Percentiles rank a stretch among this genome's conserved stretches.
These are phyloP conservation scores for Lordiphosa fenestrarum DNA, from an alignment of 2,888 invertebrate genomes.

Conservation along the genomic window DNA sequence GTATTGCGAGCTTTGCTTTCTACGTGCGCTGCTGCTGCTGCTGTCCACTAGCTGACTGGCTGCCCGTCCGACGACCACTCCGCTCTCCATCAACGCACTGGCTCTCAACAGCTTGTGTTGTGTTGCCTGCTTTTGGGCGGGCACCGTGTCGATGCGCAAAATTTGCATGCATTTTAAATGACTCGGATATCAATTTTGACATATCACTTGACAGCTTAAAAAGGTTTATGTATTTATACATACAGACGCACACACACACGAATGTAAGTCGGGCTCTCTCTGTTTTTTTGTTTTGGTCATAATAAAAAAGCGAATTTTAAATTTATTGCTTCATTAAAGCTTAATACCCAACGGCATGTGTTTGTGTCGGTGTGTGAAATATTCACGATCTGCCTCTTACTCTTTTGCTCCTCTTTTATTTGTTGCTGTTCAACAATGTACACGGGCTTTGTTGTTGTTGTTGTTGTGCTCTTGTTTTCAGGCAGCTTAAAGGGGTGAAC, in stretches of 20 bases:
- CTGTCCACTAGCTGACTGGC: conserved; percentile 7
- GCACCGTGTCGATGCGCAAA: conserved; percentile 52
- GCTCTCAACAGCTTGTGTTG: conserved; percentile 4
- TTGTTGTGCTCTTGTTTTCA: background rate
- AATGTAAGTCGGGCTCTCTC: conserved; percentile 6
- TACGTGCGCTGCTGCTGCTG: conserved; percentile 23
- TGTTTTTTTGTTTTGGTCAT: conserved; percentile 40
- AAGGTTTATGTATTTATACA: conserved; percentile 75
- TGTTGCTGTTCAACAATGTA: conserved; percentile 14
- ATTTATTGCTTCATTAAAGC: conserved; percentile 74
- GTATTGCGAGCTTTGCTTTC: conserved; percentile 56
- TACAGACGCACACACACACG: conserved; percentile 32
- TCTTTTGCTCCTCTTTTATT: conserved; percentile 14
- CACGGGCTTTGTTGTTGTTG: conserved; percentile 12
- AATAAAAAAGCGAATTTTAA: conserved; percentile 64
- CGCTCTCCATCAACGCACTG: conserved; percentile 2
- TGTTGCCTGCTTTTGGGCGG: conserved; percentile 13
- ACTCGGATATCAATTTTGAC: conserved; percentile 76
- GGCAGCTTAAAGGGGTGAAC: conserved; percentile 11
- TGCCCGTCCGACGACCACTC: conserved; percentile 3
- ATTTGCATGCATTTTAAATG: conserved; percentile 76
- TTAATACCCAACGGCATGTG: conserved; percentile 57
- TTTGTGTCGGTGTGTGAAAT: conserved; percentile 43
- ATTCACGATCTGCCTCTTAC: conserved; percentile 43
- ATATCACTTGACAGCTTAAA: conserved; percentile 76